Evolutionary conservation across 1,140 invertebrate species (phyloP).

Genomic region (Drosophila funebris): DNA sequence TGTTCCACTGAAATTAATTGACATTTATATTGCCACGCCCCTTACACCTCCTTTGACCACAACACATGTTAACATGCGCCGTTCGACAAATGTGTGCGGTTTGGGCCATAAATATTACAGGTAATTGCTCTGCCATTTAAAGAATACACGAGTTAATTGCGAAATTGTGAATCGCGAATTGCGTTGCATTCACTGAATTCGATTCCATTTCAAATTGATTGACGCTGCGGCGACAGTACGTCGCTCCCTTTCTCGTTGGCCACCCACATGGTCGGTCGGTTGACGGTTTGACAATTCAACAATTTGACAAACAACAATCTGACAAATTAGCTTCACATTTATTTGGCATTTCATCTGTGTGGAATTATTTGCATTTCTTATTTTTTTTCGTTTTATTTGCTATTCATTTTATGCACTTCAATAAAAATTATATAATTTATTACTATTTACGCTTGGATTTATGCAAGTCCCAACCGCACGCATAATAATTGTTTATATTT

Average conservation of each 20-base stretch:
- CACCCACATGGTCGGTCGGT: background rate
- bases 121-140: slow-evolving; percentile 59
- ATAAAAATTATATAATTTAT: slow-evolving; percentile 76
- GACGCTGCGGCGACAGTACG: slow-evolving; percentile 23
- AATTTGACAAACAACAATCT: slow-evolving; percentile 46
- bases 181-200: slow-evolving; percentile 31
- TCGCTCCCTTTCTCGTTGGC: slow-evolving; percentile 23
- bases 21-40: slow-evolving; percentile 9
- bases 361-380: slow-evolving; percentile 40
- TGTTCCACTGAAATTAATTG: slow-evolving; percentile 64
- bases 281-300: background rate
- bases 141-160: slow-evolving; percentile 58
- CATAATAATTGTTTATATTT: slow-evolving; percentile 55
- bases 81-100: slow-evolving; percentile 68
- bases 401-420: slow-evolving; percentile 66
- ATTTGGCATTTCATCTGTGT: slow-evolving; percentile 61
- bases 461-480: slow-evolving; percentile 28
- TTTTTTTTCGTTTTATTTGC: slow-evolving; percentile 19
- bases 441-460: slow-evolving; percentile 60
- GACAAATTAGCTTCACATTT: slow-evolving; percentile 76
- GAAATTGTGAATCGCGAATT: slow-evolving; percentile 41
- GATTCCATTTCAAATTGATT: slow-evolving; percentile 63
- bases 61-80: slow-evolving; percentile 52
- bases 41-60: background rate
- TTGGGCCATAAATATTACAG: slow-evolving; percentile 62